A percentile compares a stretch with the other conserved stretches of the same genome.
Evolutionary conservation across 30 jellyfish, hydroid and myxozoan genomes (phyloP).

Genomic region (Rhopilema esculentum): DNA sequence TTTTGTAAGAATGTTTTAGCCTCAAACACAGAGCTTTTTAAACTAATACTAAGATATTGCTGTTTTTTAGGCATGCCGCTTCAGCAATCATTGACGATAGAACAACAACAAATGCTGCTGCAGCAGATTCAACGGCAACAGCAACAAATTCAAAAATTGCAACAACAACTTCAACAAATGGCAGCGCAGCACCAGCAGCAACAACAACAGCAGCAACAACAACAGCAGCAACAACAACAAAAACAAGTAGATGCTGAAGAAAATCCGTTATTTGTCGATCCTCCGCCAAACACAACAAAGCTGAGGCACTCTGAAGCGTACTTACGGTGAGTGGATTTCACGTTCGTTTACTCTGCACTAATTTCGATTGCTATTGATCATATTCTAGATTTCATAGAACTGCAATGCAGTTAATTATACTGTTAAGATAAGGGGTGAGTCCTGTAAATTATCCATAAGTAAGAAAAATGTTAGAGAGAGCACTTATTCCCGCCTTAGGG

Average conservation of each 20-base stretch:
- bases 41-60: no score
- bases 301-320: constrained; percentile 94
- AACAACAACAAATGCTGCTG: constrained; percentile 88
- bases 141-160: constrained; percentile 85
- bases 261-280: constrained; percentile 73
- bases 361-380: not conserved
- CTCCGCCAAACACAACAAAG: constrained; percentile 84
- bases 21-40: no score
- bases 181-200: constrained; percentile 64
- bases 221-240: constrained; percentile 70
- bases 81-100: constrained; percentile 75
- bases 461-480: no score
- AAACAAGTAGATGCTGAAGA: constrained; percentile 68
- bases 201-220: constrained; percentile 66
- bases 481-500: no score
- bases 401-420: no score
- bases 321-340: constrained; percentile 53
- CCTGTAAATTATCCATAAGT: no score
- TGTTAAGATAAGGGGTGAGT: no score
- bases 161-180: constrained; percentile 69
- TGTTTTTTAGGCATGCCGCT: constrained; percentile 62
- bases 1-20: no score
- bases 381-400: no score
- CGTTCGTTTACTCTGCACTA: not conserved
- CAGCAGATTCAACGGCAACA: constrained; percentile 93